These are phyloP conservation scores for Thymelicus sylvestris DNA, from an alignment of 2,888 invertebrate species.

Conservation along the genomic window DNA sequence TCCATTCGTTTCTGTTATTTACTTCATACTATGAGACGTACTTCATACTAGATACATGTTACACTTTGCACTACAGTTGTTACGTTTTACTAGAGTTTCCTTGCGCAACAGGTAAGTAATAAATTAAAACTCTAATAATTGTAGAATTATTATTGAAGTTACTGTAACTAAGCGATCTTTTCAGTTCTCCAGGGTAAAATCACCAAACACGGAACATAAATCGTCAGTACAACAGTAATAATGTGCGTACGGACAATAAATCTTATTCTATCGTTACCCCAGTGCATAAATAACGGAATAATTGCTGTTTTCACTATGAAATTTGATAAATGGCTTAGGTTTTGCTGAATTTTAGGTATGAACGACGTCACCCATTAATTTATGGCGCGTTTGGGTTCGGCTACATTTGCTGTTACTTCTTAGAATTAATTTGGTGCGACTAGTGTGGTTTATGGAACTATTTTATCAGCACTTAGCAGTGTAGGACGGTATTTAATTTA, in stretches of 20 bases:
- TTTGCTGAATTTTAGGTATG: conserved; percentile 62
- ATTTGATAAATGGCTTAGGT: conserved; percentile 72
- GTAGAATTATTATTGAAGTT: not conserved
- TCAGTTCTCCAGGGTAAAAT: conserved; percentile 20
- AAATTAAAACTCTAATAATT: too few relatives aligned
- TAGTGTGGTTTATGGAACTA: not conserved
- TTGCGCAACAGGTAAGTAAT: too few relatives aligned
- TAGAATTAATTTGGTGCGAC: conserved; percentile 30
- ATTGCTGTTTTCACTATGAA: conserved; percentile 68
- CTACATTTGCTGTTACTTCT: conserved; percentile 22
- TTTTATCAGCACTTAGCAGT: conserved; percentile 2
- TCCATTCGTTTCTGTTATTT: too few relatives aligned
- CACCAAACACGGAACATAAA: conserved; percentile 34
- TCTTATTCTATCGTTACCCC: conserved; percentile 59
- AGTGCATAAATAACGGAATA: conserved; percentile 76
- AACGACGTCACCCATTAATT: conserved; percentile 34
- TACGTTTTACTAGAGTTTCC: too few relatives aligned
- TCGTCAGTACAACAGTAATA: conserved; percentile 44
- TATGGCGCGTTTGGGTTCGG: conserved; percentile 33
- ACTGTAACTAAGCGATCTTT: conserved; percentile 3
- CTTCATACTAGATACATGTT: too few relatives aligned
- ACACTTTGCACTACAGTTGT: too few relatives aligned
- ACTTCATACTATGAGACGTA: too few relatives aligned
- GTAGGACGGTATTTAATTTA: not conserved
- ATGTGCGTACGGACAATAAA: conserved; percentile 56